A percentile compares a stretch with the other conserved stretches of the same genome.
Evolutionary conservation across 2,797 vertebrate species (phyloP).

Genomic region (Antrozous pallidus): DNA sequence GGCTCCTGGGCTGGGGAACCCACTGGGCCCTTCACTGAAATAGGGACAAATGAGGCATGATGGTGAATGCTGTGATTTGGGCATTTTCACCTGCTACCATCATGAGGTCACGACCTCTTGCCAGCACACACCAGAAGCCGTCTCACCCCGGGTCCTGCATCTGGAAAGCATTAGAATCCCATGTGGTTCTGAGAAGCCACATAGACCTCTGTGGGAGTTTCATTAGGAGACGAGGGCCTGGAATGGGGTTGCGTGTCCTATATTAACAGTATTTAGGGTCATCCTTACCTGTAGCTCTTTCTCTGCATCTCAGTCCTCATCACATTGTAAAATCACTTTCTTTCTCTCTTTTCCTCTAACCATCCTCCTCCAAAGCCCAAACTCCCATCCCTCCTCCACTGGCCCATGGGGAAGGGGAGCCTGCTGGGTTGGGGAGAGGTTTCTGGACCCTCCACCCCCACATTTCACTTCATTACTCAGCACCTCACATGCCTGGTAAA

Average conservation of each 20-base stretch:
- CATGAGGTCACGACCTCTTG: too few species aligned
- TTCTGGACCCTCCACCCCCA: not conserved
- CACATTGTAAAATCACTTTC: not conserved
- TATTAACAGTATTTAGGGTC: not conserved
- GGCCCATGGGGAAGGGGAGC: fast-evolving
- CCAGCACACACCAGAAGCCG: not conserved
- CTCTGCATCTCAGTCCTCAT: not conserved
- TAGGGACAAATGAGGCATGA: not conserved
- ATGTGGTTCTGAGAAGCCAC: not conserved
- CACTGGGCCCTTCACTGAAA: not conserved
- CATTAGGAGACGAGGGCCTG: not conserved
- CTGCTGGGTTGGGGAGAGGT: not conserved
- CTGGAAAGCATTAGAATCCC: not conserved
- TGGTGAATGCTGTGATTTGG: not conserved
- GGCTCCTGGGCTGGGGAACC: not conserved
- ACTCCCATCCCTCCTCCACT: not conserved
- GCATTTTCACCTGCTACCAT: not conserved
- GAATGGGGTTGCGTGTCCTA: not conserved
- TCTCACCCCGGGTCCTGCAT: not conserved
- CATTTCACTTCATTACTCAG: not conserved
- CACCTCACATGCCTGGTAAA: not conserved
- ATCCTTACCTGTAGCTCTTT: not conserved
- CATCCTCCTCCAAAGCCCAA: not conserved
- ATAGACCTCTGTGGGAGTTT: not conserved
- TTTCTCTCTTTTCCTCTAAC: not conserved